Evolutionary conservation across 2,888 invertebrate species (phyloP).

Genomic region (Thyatira batis): DNA sequence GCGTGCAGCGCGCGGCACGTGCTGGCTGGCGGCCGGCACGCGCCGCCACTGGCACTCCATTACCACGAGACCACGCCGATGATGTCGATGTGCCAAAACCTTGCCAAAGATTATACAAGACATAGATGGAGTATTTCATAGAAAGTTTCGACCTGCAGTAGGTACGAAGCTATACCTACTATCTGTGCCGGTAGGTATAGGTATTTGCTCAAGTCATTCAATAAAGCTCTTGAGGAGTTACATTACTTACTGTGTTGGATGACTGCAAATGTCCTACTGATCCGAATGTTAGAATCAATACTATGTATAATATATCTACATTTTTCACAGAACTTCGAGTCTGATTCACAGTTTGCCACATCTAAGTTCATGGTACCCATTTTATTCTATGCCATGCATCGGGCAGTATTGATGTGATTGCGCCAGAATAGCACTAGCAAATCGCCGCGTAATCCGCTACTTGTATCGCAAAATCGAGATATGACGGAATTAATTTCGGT

Average conservation of each 20-base stretch:
- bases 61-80: slow-evolving; percentile 63
- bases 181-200: no score
- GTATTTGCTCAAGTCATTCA: no score
- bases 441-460: slow-evolving; percentile 74
- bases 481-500: slow-evolving; percentile 72
- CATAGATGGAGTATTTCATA: slow-evolving; percentile 9
- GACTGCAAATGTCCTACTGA: no score
- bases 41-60: slow-evolving; percentile 63
- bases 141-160: no score
- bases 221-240: no score
- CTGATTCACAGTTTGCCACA: background rate
- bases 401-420: slow-evolving; percentile 63
- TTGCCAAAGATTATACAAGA: slow-evolving; percentile 37
- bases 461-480: slow-evolving; percentile 69
- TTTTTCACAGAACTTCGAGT: background rate
- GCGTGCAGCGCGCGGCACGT: slow-evolving; percentile 37
- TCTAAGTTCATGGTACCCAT: background rate
- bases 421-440: slow-evolving; percentile 58
- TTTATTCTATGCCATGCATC: slow-evolving; percentile 47
- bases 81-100: slow-evolving; percentile 47
- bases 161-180: no score
- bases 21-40: slow-evolving; percentile 39
- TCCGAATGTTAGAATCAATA: no score
- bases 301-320: background rate
- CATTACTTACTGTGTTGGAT: no score